Base-by-base conservation (phyloP, 2,113 vertebrate species). In the Podiceps cristatus region DNA sequence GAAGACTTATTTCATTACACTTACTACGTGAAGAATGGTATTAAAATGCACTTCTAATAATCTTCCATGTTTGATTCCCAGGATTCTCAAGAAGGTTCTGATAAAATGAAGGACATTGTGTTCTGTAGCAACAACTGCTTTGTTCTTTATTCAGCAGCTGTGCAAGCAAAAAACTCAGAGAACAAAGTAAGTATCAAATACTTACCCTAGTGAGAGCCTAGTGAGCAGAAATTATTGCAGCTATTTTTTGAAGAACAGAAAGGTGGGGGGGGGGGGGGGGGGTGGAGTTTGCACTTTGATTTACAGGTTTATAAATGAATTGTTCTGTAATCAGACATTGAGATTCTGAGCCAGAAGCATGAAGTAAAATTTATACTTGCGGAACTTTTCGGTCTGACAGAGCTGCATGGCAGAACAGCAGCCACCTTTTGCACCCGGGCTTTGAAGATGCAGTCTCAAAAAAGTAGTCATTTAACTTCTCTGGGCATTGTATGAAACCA, bases 51-150 rank as follows among this genome's bases (percentile, higher is more conserved):
- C 63, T 66, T 73, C 74, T 91, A 66, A 85, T 73, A 27, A 63
- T 88, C 24, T 90, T 74, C 89, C 10, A 3, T 79, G 35, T 93
- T 74, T 96, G 89, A 79, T 97, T 96, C 92, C 73, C 97, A 98
- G 97, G 98, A 98, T 94, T 97, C 96, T 53, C 98, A 98, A 90
- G 98, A 99, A 40, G 93, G 95, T 59, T 90, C 97, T 91, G 97
- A 97, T 45, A 98, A 98, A 96, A 96, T 98, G 69, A 99, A 98
- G 81, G 98, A 99, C 92, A 85, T 98, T 63, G 98, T 99, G 53
- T 99, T 99, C 97, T 99, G 99, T 96, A 99, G 99, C 96, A 99
- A 99, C 86, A 99, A 98, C 98, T 99, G 99, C 97, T 99, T 99
- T 44, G 81, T 99, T 79, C 99, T 99, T 80, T 98, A 99, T 97